A percentile compares a stretch with the other conserved stretches of the same genome.
phyloP scores from a whole-genome alignment of 2,888 invertebrate species.

The Polietes domitor region DNA sequence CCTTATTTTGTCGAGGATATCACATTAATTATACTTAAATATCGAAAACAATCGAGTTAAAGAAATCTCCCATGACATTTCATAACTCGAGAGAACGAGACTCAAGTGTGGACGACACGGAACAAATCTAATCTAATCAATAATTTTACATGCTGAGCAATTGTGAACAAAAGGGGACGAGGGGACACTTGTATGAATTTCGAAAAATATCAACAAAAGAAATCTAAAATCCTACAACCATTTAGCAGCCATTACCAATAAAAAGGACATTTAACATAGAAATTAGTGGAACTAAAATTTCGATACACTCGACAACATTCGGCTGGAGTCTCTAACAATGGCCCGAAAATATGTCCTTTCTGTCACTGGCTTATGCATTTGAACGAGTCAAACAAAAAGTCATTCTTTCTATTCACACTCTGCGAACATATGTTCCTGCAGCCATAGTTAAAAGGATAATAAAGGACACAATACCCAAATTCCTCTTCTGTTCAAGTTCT shows the following conservation, averaged over 20 bases:
- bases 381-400: not conserved
- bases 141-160: conserved; percentile 68
- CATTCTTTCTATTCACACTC: not conserved
- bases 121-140: conserved; percentile 54
- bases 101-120: conserved; percentile 41
- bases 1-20: conserved; percentile 69
- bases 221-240: conserved; percentile 55
- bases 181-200: not conserved
- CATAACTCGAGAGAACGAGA: conserved; percentile 23
- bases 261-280: conserved; percentile 57
- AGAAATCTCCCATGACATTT: conserved; percentile 4
- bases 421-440: not conserved
- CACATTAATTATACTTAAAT: conserved; percentile 70
- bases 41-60: conserved; percentile 21
- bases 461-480: not conserved
- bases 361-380: not conserved
- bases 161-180: conserved; percentile 51
- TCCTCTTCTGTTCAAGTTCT: conserved; percentile 1
- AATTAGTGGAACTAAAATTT: conserved; percentile 53
- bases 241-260: conserved; percentile 62
- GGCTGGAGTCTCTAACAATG: not conserved
- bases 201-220: conserved; percentile 30
- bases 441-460: not conserved
- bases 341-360: not conserved
- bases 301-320: conserved; percentile 40